A percentile compares a stretch with the other conserved stretches of the same genome.
Evolutionary conservation across 2,113 vertebrate genomes (phyloP).

Genomic region (Macroglossus sobrinus): DNA sequence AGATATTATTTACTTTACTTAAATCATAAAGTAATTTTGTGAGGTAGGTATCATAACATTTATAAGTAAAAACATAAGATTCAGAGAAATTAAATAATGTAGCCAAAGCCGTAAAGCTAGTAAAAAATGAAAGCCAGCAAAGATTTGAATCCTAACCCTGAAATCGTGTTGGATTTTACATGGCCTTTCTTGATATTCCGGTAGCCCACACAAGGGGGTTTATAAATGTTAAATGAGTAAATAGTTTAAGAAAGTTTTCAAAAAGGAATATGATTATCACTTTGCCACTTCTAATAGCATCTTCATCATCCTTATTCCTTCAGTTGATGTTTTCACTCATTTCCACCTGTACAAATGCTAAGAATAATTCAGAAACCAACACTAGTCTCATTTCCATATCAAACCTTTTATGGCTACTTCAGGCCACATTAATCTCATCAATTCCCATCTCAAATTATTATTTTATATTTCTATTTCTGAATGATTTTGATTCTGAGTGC

Average conservation of each 20-base stretch:
- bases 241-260: constrained; percentile 28
- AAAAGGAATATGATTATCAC: background rate
- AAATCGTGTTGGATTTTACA: background rate
- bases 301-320: background rate
- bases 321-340: background rate
- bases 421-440: background rate
- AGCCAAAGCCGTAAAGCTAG: background rate
- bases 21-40: background rate
- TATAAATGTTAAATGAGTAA: constrained; percentile 35
- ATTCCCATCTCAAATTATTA: background rate
- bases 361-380: background rate
- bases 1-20: background rate
- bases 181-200: background rate
- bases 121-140: background rate
- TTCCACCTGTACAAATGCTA: background rate
- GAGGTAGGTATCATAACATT: background rate
- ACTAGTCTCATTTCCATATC: background rate
- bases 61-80: background rate
- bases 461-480: background rate
- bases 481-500: background rate
- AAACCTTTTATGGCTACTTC: background rate
- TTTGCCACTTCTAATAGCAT: background rate
- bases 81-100: background rate
- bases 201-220: background rate
- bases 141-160: constrained; percentile 8